Evolutionary conservation across 2,888 invertebrate genomes (phyloP).

Genomic region (Lucinisca nassula): DNA sequence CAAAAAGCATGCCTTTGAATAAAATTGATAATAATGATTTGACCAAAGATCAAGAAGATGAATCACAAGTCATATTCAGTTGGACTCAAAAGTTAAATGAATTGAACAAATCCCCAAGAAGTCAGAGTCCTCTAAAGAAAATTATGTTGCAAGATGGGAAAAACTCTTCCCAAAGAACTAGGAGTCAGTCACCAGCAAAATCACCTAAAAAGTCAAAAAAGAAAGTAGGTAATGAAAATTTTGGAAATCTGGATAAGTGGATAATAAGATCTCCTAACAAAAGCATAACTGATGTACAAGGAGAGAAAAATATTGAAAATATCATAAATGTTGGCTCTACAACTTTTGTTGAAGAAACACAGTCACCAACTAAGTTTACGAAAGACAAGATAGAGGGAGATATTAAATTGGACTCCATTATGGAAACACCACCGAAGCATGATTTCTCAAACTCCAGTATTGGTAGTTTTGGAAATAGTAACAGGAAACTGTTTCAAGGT

Average conservation of each 20-base stretch:
- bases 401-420: constrained; percentile 61
- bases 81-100: constrained; percentile 64
- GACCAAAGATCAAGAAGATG: background rate
- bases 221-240: constrained; percentile 52
- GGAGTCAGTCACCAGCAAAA: constrained; percentile 52
- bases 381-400: constrained; percentile 21
- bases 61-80: constrained; percentile 56
- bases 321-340: constrained; percentile 53
- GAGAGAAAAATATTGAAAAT: constrained; percentile 17
- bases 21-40: background rate
- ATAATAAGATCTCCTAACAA: constrained; percentile 71
- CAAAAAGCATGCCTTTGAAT: background rate
- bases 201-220: constrained; percentile 57
- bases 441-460: constrained; percentile 56
- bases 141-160: constrained; percentile 40
- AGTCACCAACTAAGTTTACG: constrained; percentile 76
- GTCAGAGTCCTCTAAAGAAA: constrained; percentile 38
- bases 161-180: constrained; percentile 49
- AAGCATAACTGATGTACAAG: background rate
- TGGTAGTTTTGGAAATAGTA: constrained; percentile 65
- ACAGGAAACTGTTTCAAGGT: constrained; percentile 74
- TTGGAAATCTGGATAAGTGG: constrained; percentile 74
- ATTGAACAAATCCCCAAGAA: constrained; percentile 51
- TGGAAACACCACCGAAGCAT: constrained; percentile 77
- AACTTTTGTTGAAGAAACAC: constrained; percentile 82